These are phyloP conservation scores for Planococcus citri DNA, from an alignment of 1,140 invertebrate species.

Conservation along the genomic window DNA sequence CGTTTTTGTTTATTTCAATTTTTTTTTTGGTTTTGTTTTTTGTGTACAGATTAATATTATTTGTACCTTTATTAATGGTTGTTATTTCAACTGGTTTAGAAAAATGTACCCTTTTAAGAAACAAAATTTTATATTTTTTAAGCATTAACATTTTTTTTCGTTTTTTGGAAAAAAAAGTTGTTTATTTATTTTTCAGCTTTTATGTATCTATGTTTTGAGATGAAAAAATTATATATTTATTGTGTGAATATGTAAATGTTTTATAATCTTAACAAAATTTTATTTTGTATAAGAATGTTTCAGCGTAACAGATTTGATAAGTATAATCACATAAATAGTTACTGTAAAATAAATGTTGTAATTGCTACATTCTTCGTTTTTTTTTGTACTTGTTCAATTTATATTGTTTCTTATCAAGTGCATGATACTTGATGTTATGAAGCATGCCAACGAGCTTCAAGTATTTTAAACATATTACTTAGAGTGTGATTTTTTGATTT, in stretches of 20 bases:
- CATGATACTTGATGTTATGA: background rate
- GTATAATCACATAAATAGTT: background rate
- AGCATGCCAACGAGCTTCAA: no score
- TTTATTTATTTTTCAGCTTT: constrained; percentile 13
- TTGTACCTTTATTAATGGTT: constrained; percentile 2
- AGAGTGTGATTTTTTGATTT: no score
- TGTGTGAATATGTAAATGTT: constrained; percentile 12
- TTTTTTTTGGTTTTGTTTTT: background rate
- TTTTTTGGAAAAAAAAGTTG: background rate
- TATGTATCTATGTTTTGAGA: constrained; percentile 1
- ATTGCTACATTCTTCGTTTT: no score
- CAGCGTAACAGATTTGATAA: constrained; percentile 11
- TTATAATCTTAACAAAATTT: constrained; percentile 6
- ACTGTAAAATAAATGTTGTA: constrained; percentile 19
- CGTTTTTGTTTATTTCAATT: no score
- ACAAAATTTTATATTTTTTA: background rate
- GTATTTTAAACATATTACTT: no score
- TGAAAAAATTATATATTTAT: no score
- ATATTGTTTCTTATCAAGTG: background rate
- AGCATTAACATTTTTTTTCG: constrained; percentile 9
- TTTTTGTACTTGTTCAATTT: constrained; percentile 3
- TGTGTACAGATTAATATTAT: background rate
- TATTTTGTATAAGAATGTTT: constrained; percentile 9
- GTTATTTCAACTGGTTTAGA: background rate
- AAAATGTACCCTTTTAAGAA: constrained; percentile 5